Evolutionary conservation across 2,797 vertebrate genomes (phyloP).

Genomic region (Capromys pilorides): DNA sequence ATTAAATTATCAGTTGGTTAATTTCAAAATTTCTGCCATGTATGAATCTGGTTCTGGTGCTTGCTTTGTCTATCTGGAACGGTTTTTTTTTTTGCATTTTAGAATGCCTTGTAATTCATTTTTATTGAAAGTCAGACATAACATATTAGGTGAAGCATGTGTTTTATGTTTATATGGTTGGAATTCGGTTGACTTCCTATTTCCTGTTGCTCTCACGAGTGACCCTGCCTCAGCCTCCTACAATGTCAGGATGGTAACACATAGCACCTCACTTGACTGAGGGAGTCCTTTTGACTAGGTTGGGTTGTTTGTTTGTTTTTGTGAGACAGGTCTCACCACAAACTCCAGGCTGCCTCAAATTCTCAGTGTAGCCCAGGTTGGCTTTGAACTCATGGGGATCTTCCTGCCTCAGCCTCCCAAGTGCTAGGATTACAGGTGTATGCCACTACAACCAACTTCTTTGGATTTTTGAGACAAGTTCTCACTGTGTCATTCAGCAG

Average conservation of each 20-base stretch:
- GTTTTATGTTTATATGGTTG: slow-evolving; percentile 35
- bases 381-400: no score
- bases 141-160: neutral
- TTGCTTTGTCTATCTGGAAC: neutral
- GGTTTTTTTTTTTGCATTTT: slow-evolving; percentile 26
- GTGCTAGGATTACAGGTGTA: neutral
- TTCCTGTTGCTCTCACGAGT: no score
- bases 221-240: no score
- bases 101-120: neutral
- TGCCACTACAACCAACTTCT: neutral
- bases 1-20: slow-evolving; percentile 20
- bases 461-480: neutral
- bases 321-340: no score
- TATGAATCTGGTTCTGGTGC: slow-evolving; percentile 2
- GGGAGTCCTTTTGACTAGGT: no score
- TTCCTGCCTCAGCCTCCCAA: neutral
- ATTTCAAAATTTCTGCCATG: slow-evolving; percentile 1
- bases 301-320: no score
- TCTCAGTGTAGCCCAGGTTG: no score
- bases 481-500: neutral
- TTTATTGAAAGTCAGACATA: neutral
- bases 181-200: neutral
- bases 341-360: no score
- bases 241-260: no score
- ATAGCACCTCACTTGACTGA: no score